Conservation (phyloP, 2,113 vertebrate species). For the Chaetura pelagica region DNA sequence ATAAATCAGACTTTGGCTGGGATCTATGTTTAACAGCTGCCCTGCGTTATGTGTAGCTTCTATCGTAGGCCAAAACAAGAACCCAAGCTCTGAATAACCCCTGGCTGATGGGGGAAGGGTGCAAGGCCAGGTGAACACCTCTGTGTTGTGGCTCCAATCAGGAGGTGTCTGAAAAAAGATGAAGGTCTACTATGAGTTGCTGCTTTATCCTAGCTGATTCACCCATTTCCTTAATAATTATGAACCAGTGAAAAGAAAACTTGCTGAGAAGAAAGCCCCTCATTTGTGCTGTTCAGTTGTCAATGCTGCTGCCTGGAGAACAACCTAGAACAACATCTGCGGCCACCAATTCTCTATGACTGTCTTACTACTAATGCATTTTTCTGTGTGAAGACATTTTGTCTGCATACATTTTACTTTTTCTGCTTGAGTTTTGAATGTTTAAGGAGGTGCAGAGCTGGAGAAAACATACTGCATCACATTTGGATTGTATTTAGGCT, state of each 20-base stretch:
- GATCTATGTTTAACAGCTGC: conserved; percentile 34
- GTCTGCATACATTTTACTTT: not conserved
- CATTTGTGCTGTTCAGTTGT: not conserved
- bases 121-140: not conserved
- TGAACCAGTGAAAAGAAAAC: not conserved
- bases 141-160: not conserved
- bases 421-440: not conserved
- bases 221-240: not conserved
- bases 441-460: not conserved
- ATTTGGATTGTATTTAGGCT: not conserved
- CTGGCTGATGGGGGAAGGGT: not conserved
- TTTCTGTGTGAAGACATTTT: not conserved
- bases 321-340: not conserved
- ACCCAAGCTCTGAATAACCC: not conserved
- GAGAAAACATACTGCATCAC: not conserved
- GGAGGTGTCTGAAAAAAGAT: not conserved
- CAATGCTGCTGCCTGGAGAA: not conserved
- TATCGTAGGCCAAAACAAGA: not conserved
- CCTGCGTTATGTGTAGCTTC: not conserved
- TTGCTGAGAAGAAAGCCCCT: not conserved
- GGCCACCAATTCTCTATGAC: not conserved
- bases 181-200: not conserved
- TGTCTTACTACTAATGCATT: not conserved
- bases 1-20: conserved; percentile 25
- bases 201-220: not conserved